Evolutionary conservation across 1,140 invertebrate species (phyloP), one percentile per base, ranked within the genome.

Genomic region (Drosophila erecta): DNA sequence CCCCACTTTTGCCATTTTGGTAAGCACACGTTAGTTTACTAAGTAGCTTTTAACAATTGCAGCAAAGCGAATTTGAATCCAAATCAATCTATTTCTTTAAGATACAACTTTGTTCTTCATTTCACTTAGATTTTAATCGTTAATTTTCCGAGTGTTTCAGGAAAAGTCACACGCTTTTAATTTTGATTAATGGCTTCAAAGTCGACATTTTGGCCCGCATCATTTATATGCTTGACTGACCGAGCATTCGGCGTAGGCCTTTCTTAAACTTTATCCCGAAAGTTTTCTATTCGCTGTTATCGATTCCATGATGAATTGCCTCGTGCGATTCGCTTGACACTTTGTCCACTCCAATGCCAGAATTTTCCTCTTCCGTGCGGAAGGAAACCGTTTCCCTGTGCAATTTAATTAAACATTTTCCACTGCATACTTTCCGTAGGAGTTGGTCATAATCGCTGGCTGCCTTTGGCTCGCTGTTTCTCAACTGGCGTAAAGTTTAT

Each of bases 361-460:
- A 12, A 12, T 50, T 47, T 56, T 12, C 30, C 27, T 11, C 35
- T 7, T n/a, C 30, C 55, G 41, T 30, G 30, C 30, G 30, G 30
- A 30, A 38, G 46, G 30, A 65, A 59, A 46, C 43, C 59, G 46
- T 64, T 43, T 30, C 6, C 40, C 47, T 40, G 61, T 11, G 67
- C 76, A 80, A 84, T 87, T 87, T 87, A 87, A 87, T 87, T 87
- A 87, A 87, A 87, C 30, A 83, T 84, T 89, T 79, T 70, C 67
- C 64, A 73, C 65, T 81, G 74, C 81, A 79, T 76, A 85, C 55
- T 65, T 67, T 56, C 15, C 37, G 37, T 49, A 24, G 40, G 56
- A 61, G 73, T 70, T 70, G 55, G 44, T 74, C 74, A 86, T 83
- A 86, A 86, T 86, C 83, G 73, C 66, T 69, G 56, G 50, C 66